These are phyloP conservation scores for Salticus scenicus DNA, from an alignment of 2,888 invertebrate genomes.

Conservation along the genomic window DNA sequence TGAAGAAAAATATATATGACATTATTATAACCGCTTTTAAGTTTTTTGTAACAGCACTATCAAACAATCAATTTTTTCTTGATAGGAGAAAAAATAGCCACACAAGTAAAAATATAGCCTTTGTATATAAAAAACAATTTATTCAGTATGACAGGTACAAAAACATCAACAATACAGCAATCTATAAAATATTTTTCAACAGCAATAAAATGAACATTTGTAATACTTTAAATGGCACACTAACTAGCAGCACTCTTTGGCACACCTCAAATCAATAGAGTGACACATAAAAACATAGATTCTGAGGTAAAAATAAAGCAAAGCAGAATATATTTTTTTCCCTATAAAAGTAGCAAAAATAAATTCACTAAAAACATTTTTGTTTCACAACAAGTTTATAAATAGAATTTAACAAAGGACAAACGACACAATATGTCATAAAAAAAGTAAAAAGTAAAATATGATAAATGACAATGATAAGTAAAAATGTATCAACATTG, in stretches of 20 bases:
- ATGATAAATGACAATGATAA: too few relatives aligned
- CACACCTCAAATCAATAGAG: background rate
- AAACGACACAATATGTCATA: background rate
- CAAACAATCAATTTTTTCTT: too few relatives aligned
- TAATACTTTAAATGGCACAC: background rate
- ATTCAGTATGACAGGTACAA: background rate
- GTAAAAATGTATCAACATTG: too few relatives aligned
- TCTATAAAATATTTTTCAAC: background rate
- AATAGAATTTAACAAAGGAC: background rate
- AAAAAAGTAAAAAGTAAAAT: too few relatives aligned
- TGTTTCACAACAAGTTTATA: background rate
- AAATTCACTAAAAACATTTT: background rate
- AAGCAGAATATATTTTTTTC: background rate
- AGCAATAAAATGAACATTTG: background rate
- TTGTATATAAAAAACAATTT: background rate
- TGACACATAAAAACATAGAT: background rate
- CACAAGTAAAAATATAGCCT: too few relatives aligned
- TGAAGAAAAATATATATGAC: too few relatives aligned
- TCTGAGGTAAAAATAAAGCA: background rate
- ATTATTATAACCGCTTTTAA: too few relatives aligned
- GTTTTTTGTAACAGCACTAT: too few relatives aligned
- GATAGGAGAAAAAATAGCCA: too few relatives aligned
- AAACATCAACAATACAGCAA: slow-evolving; percentile 2
- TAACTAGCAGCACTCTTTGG: background rate
- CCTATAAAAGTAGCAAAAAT: background rate